Conservation (phyloP, 1,140 invertebrate species). For the Agrypnia vestita region DNA sequence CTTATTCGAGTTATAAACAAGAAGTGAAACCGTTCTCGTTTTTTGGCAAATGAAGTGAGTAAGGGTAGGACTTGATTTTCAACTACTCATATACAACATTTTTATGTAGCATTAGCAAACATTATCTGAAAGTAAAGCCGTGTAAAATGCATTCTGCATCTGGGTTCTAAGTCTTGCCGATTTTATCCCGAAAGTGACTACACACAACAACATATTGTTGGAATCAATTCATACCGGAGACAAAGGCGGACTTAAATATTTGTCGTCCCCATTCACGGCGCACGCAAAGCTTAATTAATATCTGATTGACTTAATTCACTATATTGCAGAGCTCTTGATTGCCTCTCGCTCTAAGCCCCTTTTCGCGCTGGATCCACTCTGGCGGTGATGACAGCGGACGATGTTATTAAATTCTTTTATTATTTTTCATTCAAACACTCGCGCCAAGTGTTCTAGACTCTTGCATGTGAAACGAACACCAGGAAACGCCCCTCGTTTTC, state of each 20-base stretch:
- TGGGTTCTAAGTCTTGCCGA: background rate
- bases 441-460: background rate
- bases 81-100: too few species aligned
- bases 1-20: too few species aligned
- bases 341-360: background rate
- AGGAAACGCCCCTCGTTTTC: too few species aligned
- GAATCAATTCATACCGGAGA: constrained; percentile 6
- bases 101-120: too few species aligned
- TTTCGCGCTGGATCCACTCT: background rate
- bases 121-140: background rate
- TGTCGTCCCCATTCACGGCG: background rate
- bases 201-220: background rate
- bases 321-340: constrained; percentile 12
- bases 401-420: constrained; percentile 33
- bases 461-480: background rate
- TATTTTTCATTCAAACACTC: constrained; percentile 45
- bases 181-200: background rate
- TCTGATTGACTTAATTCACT: constrained; percentile 21
- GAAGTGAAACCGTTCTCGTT: too few species aligned
- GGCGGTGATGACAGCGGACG: background rate
- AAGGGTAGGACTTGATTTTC: too few species aligned
- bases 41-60: too few species aligned
- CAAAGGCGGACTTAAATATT: background rate
- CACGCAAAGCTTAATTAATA: too few species aligned
- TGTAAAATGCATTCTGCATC: background rate